Evolutionary conservation across 2,797 vertebrate species (phyloP), one percentile per base, ranked within the genome.

Genomic region (Eulemur coronatus): DNA sequence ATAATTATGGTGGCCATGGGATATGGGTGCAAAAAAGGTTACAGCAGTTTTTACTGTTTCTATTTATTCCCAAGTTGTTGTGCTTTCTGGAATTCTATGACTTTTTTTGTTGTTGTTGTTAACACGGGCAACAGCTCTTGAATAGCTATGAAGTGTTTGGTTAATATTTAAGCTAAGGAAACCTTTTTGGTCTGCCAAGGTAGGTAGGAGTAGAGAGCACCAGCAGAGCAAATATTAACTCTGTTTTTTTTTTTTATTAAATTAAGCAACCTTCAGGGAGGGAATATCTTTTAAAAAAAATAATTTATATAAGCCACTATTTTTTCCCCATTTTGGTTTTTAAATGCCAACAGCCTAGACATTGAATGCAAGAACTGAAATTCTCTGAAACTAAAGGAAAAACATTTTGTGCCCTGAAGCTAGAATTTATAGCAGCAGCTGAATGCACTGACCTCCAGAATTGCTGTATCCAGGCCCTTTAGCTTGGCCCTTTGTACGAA

Each of bases 91-190:
- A 33, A 61, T 2, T 43, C 55, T 88, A 28, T 82, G 80, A 18
- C 55, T 20, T 41, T 67, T 33, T 2, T 46, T n/a, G 18, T 22
- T n/a, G 70, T 65, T 52, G n/a, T 41, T 70, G 6, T 84, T 35
- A 85, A 73, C 22, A 33, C 70, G 17, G 41, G 6, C 41, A 94
- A 84, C 7, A 20, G 24, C 28, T 91, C 96, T 82, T 92, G 76
- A 90, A 88, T 84, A 87, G 57, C 67, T 92, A 96, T 93, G 61
- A 89, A 95, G 52, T 81, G 28, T 89, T 80, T 90, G 57, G 96
- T 97, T 98, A 98, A 97, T 97, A 85, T 97, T 97, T 98, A 93
- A 98, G 30, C 84, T 70, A 59, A 95, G 33, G 72, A 97, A 95
- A 96, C 35, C 69, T 95, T 87, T 97, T 78, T 52, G 55, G 78